These are phyloP conservation scores for Clarias gariepinus DNA, from an alignment of 2,113 vertebrate genomes.

Conservation along the genomic window DNA sequence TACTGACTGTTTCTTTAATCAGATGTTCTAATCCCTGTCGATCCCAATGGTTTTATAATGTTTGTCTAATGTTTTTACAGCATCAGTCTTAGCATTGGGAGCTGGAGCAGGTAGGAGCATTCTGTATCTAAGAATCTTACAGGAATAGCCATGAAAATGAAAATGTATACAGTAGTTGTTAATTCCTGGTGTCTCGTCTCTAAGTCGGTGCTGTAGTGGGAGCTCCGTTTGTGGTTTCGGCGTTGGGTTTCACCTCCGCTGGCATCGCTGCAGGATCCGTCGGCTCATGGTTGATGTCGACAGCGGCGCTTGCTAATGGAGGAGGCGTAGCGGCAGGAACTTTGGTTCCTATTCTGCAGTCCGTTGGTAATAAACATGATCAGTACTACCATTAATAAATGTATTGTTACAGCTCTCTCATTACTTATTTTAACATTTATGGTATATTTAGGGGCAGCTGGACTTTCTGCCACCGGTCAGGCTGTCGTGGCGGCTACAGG, in stretches of 20 bases:
- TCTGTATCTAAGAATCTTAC: too few relatives aligned
- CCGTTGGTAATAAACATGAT: conserved; percentile 33
- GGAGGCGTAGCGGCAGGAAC: conserved; percentile 44
- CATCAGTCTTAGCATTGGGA: too few relatives aligned
- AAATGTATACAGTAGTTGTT: not conserved
- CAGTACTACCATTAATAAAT: not conserved
- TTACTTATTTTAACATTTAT: not conserved
- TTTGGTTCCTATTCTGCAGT: conserved; percentile 47
- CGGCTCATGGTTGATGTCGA: conserved; percentile 42
- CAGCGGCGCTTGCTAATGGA: conserved; percentile 41
- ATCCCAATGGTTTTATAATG: too few relatives aligned
- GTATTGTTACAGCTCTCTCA: not conserved
- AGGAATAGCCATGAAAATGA: too few relatives aligned
- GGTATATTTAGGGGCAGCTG: conserved; percentile 16
- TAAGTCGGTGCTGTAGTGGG: not conserved
- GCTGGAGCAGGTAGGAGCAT: too few relatives aligned
- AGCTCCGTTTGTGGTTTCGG: conserved; percentile 24
- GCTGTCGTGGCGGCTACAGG: not conserved
- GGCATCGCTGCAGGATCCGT: conserved; percentile 46
- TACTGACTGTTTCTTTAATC: too few relatives aligned
- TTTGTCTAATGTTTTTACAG: too few relatives aligned
- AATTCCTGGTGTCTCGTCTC: too few relatives aligned
- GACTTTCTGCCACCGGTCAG: conserved; percentile 4
- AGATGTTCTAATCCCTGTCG: too few relatives aligned
- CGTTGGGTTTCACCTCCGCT: conserved; percentile 24